Evolutionary conservation across 2,113 vertebrate genomes (phyloP).

Genomic region (Smithornis capensis): DNA sequence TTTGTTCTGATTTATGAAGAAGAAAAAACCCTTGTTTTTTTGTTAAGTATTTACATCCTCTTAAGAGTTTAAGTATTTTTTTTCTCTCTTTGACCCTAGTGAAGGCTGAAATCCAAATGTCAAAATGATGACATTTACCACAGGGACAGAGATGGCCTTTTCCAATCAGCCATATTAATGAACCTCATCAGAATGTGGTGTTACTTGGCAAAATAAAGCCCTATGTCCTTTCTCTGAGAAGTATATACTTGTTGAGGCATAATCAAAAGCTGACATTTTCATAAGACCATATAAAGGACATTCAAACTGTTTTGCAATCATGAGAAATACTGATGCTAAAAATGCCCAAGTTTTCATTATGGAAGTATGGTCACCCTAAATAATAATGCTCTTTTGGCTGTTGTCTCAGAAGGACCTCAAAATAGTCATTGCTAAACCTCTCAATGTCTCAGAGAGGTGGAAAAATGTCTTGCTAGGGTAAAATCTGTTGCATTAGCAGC

Average conservation of each 20-base stretch:
- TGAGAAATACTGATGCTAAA: not conserved
- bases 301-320: not conserved
- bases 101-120: not conserved
- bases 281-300: not conserved
- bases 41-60: not conserved
- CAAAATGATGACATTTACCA: not conserved
- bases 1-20: not conserved
- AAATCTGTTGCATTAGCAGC: not conserved
- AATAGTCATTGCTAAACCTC: not conserved
- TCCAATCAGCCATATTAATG: not conserved
- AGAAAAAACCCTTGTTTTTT: not conserved
- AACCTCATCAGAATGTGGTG: not conserved
- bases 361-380: not conserved
- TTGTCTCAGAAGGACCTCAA: not conserved
- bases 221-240: not conserved
- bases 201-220: not conserved
- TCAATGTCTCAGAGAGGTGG: not conserved
- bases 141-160: not conserved
- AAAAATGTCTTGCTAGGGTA: not conserved
- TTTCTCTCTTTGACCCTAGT: not conserved
- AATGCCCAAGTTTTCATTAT: not conserved
- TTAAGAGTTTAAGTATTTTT: not conserved
- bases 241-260: not conserved
- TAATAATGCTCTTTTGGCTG: not conserved
- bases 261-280: not conserved